Conservation (phyloP, 2,888 invertebrate genomes). For the Hoplodrina ambigua region DNA sequence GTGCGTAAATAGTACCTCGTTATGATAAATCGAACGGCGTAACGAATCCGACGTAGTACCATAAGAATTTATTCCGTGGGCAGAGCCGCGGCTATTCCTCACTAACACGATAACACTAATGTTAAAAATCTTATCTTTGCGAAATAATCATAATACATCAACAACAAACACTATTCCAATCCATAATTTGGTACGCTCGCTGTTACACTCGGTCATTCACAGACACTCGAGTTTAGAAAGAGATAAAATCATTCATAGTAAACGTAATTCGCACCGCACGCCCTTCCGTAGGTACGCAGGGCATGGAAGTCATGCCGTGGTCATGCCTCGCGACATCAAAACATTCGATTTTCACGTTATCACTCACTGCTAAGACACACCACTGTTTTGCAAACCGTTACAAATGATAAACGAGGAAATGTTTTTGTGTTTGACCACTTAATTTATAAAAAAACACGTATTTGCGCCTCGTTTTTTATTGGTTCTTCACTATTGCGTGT, state of each 20-base stretch:
- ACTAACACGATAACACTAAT: conserved; percentile 80
- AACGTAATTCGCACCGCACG: conserved; percentile 89
- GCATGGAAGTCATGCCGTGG: conserved; percentile 90
- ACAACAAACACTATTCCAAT: conserved; percentile 89
- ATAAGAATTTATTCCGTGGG: conserved; percentile 78
- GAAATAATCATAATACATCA: conserved; percentile 87
- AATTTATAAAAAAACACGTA: conserved; percentile 84
- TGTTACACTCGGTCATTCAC: conserved; percentile 90
- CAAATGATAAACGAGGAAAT: conserved; percentile 75
- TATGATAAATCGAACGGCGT: conserved; percentile 80
- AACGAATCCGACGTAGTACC: conserved; percentile 80
- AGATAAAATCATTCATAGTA: conserved; percentile 91
- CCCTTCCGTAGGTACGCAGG: conserved; percentile 89
- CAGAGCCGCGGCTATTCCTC: conserved; percentile 73
- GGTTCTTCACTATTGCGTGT: conserved; percentile 89
- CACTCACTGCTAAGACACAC: conserved; percentile 73
- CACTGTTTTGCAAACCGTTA: conserved; percentile 69
- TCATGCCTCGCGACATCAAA: conserved; percentile 86
- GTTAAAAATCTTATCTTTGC: conserved; percentile 80
- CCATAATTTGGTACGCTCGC: conserved; percentile 89
- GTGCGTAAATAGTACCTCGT: conserved; percentile 87
- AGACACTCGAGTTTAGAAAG: conserved; percentile 89
- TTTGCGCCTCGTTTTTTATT: conserved; percentile 89
- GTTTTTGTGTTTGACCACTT: conserved; percentile 80
- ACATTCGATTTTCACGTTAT: conserved; percentile 79